Conservation (phyloP, 2,888 invertebrate genomes). For the Pteria penguin region DNA sequence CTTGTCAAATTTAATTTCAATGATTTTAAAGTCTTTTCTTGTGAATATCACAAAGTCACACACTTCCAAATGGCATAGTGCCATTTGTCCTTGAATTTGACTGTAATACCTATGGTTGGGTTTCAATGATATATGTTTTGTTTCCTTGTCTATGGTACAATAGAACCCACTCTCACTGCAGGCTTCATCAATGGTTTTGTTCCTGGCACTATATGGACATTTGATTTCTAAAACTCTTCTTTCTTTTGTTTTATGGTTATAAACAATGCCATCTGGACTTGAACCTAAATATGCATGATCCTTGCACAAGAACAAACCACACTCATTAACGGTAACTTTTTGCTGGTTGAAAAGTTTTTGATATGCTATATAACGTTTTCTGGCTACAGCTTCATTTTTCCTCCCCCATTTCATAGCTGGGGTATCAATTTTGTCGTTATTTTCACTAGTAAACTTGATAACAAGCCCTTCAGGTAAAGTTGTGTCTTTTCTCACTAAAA, state of each 20-base stretch:
- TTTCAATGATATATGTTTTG: conserved; percentile 1
- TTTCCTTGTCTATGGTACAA: not conserved
- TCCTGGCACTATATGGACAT: conserved; percentile 10
- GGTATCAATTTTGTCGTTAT: conserved; percentile 3
- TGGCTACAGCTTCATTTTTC: conserved; percentile 14
- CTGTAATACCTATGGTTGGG: conserved; percentile 9
- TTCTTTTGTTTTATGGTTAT: not conserved
- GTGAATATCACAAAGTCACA: conserved; percentile 28
- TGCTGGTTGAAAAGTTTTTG: conserved; percentile 3
- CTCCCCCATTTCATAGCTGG: conserved; percentile 13
- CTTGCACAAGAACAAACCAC: conserved; percentile 15
- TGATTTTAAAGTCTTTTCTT: conserved; percentile 1
- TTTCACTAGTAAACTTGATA: not conserved
- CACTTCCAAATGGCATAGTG: not conserved
- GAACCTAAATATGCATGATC: conserved; percentile 9
- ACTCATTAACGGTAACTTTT: conserved; percentile 2
- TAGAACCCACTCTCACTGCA: not conserved
- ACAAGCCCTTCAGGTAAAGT: not conserved
- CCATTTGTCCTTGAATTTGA: conserved; percentile 26
- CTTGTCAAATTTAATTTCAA: conserved; percentile 10
- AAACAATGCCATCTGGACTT: conserved; percentile 32
- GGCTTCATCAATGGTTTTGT: conserved; percentile 7
- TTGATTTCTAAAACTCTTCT: conserved; percentile 12
- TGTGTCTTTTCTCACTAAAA: not conserved
- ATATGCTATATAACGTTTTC: conserved; percentile 20